Conservation (phyloP, 2,797 vertebrate species). For the Gadopsis marmoratus region DNA sequence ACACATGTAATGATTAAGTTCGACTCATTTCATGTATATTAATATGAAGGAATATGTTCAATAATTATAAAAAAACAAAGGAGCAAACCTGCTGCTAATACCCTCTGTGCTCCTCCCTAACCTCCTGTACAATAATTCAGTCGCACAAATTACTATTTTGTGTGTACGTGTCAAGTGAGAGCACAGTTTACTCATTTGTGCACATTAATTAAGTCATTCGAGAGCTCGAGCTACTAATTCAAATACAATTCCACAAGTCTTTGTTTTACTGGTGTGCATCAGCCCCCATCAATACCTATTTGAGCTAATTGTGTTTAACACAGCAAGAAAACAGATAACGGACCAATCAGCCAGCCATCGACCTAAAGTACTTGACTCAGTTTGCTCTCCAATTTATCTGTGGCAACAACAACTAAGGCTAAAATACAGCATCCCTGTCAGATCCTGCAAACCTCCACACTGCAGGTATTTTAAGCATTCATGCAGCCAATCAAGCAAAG, state of each 20-base stretch:
- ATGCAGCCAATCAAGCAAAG: constrained; percentile 24
- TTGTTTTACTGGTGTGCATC: constrained; percentile 10
- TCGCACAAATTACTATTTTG: too few relatives aligned
- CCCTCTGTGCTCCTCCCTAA: too few relatives aligned
- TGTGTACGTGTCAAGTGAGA: too few relatives aligned
- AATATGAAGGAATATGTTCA: too few relatives aligned
- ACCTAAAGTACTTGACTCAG: neutral
- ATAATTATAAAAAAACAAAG: too few relatives aligned
- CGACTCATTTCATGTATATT: too few relatives aligned
- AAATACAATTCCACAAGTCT: neutral
- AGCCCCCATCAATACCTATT: constrained; percentile 22
- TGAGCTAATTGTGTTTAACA: constrained; percentile 21
- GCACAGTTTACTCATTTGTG: neutral
- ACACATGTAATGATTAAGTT: too few relatives aligned
- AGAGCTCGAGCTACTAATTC: neutral
- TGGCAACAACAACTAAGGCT: neutral
- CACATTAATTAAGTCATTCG: neutral
- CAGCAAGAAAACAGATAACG: constrained; percentile 2
- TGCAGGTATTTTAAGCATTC: neutral
- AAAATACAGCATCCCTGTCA: neutral
- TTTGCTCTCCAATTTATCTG: neutral
- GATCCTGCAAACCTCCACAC: neutral
- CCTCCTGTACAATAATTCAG: too few relatives aligned
- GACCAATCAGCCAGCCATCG: neutral
- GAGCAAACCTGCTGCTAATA: too few relatives aligned